Conservation (phyloP, 2,113 vertebrate species). For the Clarias magur region DNA sequence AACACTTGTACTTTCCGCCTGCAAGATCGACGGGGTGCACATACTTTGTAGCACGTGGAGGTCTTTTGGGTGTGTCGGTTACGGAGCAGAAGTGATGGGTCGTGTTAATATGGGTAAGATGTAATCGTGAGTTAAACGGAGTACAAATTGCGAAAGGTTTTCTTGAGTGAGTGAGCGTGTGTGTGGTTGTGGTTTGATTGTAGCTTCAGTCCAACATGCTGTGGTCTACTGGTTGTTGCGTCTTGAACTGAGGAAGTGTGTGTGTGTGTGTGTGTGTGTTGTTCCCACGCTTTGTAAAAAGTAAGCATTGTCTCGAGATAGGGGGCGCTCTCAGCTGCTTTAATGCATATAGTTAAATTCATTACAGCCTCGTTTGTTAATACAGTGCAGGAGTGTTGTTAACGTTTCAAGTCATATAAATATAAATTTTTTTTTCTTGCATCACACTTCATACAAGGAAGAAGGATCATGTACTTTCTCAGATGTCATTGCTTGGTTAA, state of each 20-base stretch:
- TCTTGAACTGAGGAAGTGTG: slow-evolving; percentile 20
- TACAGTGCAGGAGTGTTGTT: background rate
- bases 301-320: slow-evolving; percentile 16
- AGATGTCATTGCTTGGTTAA: slow-evolving; percentile 40
- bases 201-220: slow-evolving; percentile 32
- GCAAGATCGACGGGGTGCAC: slow-evolving; percentile 40
- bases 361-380: background rate
- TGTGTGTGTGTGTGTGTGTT: slow-evolving; percentile 40
- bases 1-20: slow-evolving; percentile 33
- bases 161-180: slow-evolving; percentile 33
- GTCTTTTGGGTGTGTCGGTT: background rate
- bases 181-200: slow-evolving; percentile 44
- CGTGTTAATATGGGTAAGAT: slow-evolving; percentile 9
- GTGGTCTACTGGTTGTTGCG: slow-evolving; percentile 19
- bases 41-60: slow-evolving; percentile 6
- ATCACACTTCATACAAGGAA: background rate
- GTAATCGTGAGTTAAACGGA: slow-evolving; percentile 20
- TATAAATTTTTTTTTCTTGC: background rate
- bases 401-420: background rate
- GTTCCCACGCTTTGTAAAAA: slow-evolving; percentile 54
- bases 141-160: slow-evolving; percentile 28
- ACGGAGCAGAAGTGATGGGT: background rate
- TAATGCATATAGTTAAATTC: background rate
- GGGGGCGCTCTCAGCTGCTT: slow-evolving; percentile 41
- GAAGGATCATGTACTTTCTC: slow-evolving; percentile 6